phyloP scores from a whole-genome alignment of 2,888 invertebrate genomes.

The Sarcophaga subvicina region DNA sequence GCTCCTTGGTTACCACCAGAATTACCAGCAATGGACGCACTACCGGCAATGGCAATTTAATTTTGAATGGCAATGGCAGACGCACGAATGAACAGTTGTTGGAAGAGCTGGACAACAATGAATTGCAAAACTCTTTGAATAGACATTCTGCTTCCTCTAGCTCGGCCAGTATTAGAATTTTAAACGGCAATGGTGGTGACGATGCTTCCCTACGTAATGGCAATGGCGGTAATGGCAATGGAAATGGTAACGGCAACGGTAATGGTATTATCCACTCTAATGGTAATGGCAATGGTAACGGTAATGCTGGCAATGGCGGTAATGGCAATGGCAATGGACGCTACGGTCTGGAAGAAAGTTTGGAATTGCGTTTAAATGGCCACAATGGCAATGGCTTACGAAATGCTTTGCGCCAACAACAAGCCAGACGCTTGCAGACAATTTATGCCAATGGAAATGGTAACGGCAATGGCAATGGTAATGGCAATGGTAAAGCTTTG shows the following conservation, averaged over 20 bases:
- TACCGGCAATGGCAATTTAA: conserved; percentile 64
- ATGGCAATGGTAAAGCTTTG: conserved; percentile 57
- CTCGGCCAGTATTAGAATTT: conserved; percentile 61
- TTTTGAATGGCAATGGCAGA: conserved; percentile 69
- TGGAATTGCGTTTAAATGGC: conserved; percentile 55
- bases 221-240: conserved; percentile 46
- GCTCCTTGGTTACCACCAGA: conserved; percentile 68
- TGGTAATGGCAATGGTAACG: conserved; percentile 60
- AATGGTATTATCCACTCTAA: conserved; percentile 54
- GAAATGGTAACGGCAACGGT: conserved; percentile 59
- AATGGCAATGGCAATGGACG: conserved; percentile 59
- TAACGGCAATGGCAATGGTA: conserved; percentile 37
- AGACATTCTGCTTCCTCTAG: conserved; percentile 53
- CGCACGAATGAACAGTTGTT: conserved; percentile 73
- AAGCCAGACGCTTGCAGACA: conserved; percentile 38
- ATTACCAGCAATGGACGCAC: conserved; percentile 71
- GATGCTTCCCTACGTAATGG: conserved; percentile 22
- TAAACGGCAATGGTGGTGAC: conserved; percentile 57
- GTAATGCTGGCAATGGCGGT: conserved; percentile 46
- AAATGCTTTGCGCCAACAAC: conserved; percentile 42
- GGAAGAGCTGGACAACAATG: conserved; percentile 72
- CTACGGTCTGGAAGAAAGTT: conserved; percentile 51
- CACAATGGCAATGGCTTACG: conserved; percentile 52
- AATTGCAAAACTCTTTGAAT: conserved; percentile 55
- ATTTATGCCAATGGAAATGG: conserved; percentile 48